Conservation (phyloP, 92 coral and sea anemone species). For the Siderastrea radians region DNA sequence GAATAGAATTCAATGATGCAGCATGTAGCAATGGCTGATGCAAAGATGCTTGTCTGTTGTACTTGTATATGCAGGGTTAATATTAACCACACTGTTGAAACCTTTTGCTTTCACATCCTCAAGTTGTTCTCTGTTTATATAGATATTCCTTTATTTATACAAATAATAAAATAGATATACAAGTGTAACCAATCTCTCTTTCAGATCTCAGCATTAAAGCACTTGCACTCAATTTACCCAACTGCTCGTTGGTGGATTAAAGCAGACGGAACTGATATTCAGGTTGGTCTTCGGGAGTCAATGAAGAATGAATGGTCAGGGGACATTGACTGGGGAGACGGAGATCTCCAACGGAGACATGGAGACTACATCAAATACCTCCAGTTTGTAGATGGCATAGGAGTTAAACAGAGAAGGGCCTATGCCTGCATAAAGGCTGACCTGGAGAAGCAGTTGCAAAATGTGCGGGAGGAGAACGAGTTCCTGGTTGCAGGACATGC, state of each 20-base stretch:
- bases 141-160: too few relatives aligned
- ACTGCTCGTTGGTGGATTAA: slow-evolving; percentile 43
- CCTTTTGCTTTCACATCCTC: too few relatives aligned
- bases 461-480: slow-evolving; percentile 15
- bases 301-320: slow-evolving; percentile 54
- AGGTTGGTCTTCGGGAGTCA: slow-evolving; percentile 46
- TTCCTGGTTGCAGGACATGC: slow-evolving; percentile 30
- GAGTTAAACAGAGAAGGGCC: slow-evolving; percentile 36
- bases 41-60: too few relatives aligned
- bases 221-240: slow-evolving; percentile 19
- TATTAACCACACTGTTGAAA: too few relatives aligned
- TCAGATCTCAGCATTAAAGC: slow-evolving; percentile 37
- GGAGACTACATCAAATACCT: slow-evolving; percentile 31
- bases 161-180: not conserved
- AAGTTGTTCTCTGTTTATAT: too few relatives aligned
- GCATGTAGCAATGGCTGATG: too few relatives aligned
- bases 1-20: too few relatives aligned
- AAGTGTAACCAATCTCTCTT: not conserved
- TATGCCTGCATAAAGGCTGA: slow-evolving; percentile 32
- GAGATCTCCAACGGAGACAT: slow-evolving; percentile 29
- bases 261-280: slow-evolving; percentile 57
- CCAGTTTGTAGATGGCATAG: slow-evolving; percentile 40
- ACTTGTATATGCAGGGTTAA: too few relatives aligned
- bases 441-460: slow-evolving; percentile 26
- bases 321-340: slow-evolving; percentile 49